Evolutionary conservation across 2,888 invertebrate genomes (phyloP).

Genomic region (Callosobruchus maculatus): DNA sequence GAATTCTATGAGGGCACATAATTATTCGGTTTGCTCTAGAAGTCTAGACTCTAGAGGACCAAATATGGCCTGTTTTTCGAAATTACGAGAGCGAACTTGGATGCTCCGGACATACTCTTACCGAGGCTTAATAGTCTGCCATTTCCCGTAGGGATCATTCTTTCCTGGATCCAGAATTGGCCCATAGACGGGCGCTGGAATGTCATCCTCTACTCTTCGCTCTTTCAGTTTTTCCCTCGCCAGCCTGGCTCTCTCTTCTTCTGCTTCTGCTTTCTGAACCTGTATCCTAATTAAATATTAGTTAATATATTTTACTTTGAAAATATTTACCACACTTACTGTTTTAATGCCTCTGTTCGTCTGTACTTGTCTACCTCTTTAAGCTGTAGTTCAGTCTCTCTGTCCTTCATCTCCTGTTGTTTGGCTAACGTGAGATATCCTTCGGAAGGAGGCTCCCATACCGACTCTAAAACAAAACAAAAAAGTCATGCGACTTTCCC

Average conservation of each 20-base stretch:
- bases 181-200: slow-evolving; percentile 44
- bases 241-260: slow-evolving; percentile 53
- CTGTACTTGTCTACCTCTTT: slow-evolving; percentile 39
- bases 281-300: background rate
- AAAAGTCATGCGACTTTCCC: no score
- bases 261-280: slow-evolving; percentile 47
- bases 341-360: slow-evolving; percentile 26
- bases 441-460: slow-evolving; percentile 72
- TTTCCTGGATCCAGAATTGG: slow-evolving; percentile 60
- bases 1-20: no score
- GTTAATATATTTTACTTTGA: no score
- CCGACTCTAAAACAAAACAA: slow-evolving; percentile 59
- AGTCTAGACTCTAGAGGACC: no score
- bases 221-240: slow-evolving; percentile 51
- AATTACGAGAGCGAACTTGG: background rate
- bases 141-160: slow-evolving; percentile 70
- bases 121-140: slow-evolving; percentile 65
- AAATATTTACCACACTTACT: no score
- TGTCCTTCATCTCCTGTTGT: slow-evolving; percentile 56
- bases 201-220: slow-evolving; percentile 38
- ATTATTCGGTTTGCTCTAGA: no score
- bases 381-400: slow-evolving; percentile 49
- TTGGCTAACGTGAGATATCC: slow-evolving; percentile 67
- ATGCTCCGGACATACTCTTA: slow-evolving; percentile 40
- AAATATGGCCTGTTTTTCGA: no score